These are phyloP conservation scores for Enteromius thamalakanensis DNA, from an alignment of 2,797 vertebrate genomes.

Conservation along the genomic window DNA sequence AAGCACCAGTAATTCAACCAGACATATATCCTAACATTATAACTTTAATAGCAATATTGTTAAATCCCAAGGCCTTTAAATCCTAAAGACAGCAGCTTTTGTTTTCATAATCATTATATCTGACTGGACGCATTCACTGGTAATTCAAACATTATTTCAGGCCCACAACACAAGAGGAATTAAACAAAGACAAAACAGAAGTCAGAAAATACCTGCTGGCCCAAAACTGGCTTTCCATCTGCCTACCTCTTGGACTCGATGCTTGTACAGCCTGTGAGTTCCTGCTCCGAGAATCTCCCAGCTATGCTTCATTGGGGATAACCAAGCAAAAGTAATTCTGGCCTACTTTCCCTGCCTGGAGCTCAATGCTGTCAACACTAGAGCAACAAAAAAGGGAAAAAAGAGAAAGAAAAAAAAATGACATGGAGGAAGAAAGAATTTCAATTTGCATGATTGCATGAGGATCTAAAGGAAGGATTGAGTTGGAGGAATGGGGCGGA, in stretches of 20 bases:
- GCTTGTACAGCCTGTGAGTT: slow-evolving; percentile 54
- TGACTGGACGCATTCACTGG: slow-evolving; percentile 56
- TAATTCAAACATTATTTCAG: slow-evolving; percentile 64
- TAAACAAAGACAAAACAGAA: slow-evolving; percentile 76
- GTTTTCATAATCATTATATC: slow-evolving; percentile 36
- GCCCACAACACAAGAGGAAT: slow-evolving; percentile 67
- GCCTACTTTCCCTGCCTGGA: slow-evolving; percentile 78
- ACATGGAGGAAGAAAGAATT: slow-evolving; percentile 51
- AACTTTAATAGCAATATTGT: neutral
- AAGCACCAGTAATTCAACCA: slow-evolving; percentile 16
- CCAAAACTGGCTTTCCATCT: slow-evolving; percentile 79
- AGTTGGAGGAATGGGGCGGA: slow-evolving; percentile 5
- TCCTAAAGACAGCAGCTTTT: slow-evolving; percentile 7
- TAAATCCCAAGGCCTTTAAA: slow-evolving; percentile 7
- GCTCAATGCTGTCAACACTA: slow-evolving; percentile 67
- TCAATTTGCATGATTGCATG: slow-evolving; percentile 58
- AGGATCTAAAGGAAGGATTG: slow-evolving; percentile 32
- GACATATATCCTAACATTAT: neutral
- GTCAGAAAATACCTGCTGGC: slow-evolving; percentile 80
- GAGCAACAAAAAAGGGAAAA: slow-evolving; percentile 56
- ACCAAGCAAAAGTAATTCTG: slow-evolving; percentile 82
- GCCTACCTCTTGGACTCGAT: slow-evolving; percentile 65
- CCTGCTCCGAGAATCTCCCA: slow-evolving; percentile 61
- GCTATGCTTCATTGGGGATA: slow-evolving; percentile 81
- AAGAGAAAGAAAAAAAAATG: slow-evolving; percentile 27